These are phyloP conservation scores for Syngnathus floridae DNA, from an alignment of 2,113 vertebrate genomes.

Conservation along the genomic window DNA sequence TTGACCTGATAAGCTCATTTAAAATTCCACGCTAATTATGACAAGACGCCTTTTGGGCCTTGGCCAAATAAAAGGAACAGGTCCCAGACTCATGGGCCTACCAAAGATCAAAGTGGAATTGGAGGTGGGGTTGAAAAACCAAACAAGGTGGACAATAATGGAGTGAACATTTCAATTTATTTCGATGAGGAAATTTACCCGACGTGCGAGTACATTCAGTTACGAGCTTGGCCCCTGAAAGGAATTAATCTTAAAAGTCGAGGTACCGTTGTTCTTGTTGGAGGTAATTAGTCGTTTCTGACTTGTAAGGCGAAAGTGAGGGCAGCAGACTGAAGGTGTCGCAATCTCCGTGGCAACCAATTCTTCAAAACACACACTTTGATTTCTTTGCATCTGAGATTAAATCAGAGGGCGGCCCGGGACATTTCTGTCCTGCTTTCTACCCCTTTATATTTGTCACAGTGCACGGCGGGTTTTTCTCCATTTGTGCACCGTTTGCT, in stretches of 20 bases:
- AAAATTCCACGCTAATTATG: conserved; percentile 75
- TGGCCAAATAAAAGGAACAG: conserved; percentile 60
- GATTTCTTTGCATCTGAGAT: conserved; percentile 62
- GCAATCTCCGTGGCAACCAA: conserved; percentile 72
- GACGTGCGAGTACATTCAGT: not conserved
- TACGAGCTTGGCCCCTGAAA: not conserved
- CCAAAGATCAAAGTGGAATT: not conserved
- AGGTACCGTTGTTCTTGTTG: not conserved
- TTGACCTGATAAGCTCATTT: conserved; percentile 79
- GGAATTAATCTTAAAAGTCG: not conserved
- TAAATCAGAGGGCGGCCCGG: conserved; percentile 49
- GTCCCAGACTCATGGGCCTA: conserved; percentile 37
- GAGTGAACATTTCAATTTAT: conserved; percentile 6
- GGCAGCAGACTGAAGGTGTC: conserved; percentile 70
- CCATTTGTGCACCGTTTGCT: conserved; percentile 24
- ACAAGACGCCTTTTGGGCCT: conserved; percentile 54
- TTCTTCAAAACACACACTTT: conserved; percentile 57
- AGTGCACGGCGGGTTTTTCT: not conserved
- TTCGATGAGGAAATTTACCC: not conserved
- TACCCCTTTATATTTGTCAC: conserved; percentile 12
- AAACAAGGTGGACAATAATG: not conserved
- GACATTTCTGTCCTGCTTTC: conserved; percentile 42
- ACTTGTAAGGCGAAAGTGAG: conserved; percentile 75
- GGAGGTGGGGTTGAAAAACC: not conserved
- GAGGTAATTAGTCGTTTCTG: conserved; percentile 68